Base-by-base conservation (phyloP, 2,113 vertebrate species). In the Aramus guarauna region DNA sequence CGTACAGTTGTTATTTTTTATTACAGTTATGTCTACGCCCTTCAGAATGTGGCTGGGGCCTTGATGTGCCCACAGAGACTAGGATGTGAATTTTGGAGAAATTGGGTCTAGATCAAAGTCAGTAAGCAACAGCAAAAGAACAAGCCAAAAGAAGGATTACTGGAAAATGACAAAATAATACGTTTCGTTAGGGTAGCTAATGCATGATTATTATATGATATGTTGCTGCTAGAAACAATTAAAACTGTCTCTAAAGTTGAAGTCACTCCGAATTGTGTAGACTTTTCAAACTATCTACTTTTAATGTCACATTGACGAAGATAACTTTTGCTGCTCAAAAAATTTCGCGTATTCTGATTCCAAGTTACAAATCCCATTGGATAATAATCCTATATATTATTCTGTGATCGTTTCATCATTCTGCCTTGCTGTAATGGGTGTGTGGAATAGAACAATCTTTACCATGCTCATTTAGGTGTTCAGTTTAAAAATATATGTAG, bases 81-180 rank as follows among this genome's bases (percentile, higher is more conserved):
- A n/a, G 39, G 84, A 85, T 83, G 85, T 92, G 78, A 92, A 85
- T 88, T 94, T 79, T 88, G 45, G 71, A 76, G 32, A 85, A 88
- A 55, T 8, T 80, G 19, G 47, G 52, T 83, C 71, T 55, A 76
- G 67, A 71, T 92, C 69, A 73, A 93, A 94, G 48, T 92, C 85
- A 66, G 18, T 55, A 69, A 78, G 86, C 74, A 92, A 9, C 62
- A 81, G 30, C 39, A 75, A 77, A 82, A 73, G 37, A 85, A 12
- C 32, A 58, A 85, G 67, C 87, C 63, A 96, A 60, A 75, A 72
- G 23, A 36, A 76, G 41, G 58, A 94, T 83, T 88, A 50, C 19
- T 37, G 68, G 37, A 59, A 91, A 91, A 85, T 60, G 56, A 64
- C 29, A 76, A 80, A 90, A 94, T 75, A 81, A 13, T 76, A 23